Evolutionary conservation across 2,888 invertebrate species (phyloP), one percentile per base, ranked within the genome.

Genomic region (Nomada flava): DNA sequence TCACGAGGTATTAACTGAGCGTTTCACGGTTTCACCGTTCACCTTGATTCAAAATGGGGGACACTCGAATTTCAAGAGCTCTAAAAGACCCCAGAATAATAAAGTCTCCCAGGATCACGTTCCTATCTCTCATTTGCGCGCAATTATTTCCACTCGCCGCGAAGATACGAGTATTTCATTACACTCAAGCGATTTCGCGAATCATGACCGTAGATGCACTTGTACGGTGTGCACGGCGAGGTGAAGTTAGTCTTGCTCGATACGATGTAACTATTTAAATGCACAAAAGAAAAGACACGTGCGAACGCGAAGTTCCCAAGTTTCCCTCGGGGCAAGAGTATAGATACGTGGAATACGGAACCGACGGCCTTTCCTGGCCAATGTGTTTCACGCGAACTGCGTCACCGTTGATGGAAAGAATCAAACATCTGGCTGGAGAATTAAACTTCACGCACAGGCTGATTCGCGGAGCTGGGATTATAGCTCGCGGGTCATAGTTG

Each of bases 11-110:
- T 20, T 59, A 50, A 53, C 13, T 18, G 47, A 47, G 2, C 59
- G 70, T 59, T 59, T 57, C 47, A 11, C 18, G 64, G 65, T 67
- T 69, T 79, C 79, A 79, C 50, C 82, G 59, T 88, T 84, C 88
- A 88, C 84, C 84, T 84, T 65, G 55, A 23, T 65, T 29, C 74
- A 65, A 76, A 71, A 80, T 78, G 57, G 69, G 85, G 84, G 68
- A 47, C 55, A 77, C 50, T 42, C n/a, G 53, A 78, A 60, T 36
- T 36, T 7, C 36, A 5, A 36, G 7, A 0, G 36, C 9, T 36
- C 36, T 36, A 1, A 36, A 36, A 36, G 7, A 36, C 0, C 29
- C 29, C 0, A 36, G 36, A 36, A 7, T 36, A 36, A 36, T 36
- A 36, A 36, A 36, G 36, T 36, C 36, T 36, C 7, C 7, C 62